Evolutionary conservation across 2,797 vertebrate genomes (phyloP).

Genomic region (Chanos chanos): DNA sequence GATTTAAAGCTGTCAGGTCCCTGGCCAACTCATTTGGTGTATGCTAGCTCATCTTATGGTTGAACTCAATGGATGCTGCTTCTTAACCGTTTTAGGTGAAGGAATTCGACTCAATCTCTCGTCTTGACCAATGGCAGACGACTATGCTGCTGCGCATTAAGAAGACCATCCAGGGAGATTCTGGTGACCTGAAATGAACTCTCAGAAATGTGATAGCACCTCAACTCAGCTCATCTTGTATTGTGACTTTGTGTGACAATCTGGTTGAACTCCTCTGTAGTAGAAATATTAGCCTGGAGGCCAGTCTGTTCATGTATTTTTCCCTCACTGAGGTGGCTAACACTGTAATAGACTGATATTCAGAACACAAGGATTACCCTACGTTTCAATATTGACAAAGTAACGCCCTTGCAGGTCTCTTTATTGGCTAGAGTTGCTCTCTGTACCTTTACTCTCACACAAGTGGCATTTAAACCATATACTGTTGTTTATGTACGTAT

Average conservation of each 20-base stretch:
- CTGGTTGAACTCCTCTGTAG: conserved; percentile 36
- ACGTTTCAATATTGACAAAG: conserved; percentile 30
- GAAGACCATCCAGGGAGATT: conserved; percentile 93
- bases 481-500: conserved; percentile 14
- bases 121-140: conserved; percentile 97
- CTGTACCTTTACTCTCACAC: conserved; percentile 27
- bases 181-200: conserved; percentile 85
- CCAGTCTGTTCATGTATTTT: conserved; percentile 18
- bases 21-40: not conserved
- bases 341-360: conserved; percentile 12
- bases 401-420: conserved; percentile 18
- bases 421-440: conserved; percentile 30
- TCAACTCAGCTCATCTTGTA: conserved; percentile 32
- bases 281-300: conserved; percentile 27
- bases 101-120: conserved; percentile 93
- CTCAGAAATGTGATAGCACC: conserved; percentile 39
- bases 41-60: not conserved
- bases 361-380: conserved; percentile 26
- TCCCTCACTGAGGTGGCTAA: not conserved
- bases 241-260: conserved; percentile 37
- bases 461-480: conserved; percentile 4
- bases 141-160: conserved; percentile 99
- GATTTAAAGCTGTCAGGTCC: not conserved
- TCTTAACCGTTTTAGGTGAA: conserved; percentile 71
- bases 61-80: not conserved